phyloP scores from a whole-genome alignment of 2,888 invertebrate genomes.

The Tuberolachnus salignus region DNA sequence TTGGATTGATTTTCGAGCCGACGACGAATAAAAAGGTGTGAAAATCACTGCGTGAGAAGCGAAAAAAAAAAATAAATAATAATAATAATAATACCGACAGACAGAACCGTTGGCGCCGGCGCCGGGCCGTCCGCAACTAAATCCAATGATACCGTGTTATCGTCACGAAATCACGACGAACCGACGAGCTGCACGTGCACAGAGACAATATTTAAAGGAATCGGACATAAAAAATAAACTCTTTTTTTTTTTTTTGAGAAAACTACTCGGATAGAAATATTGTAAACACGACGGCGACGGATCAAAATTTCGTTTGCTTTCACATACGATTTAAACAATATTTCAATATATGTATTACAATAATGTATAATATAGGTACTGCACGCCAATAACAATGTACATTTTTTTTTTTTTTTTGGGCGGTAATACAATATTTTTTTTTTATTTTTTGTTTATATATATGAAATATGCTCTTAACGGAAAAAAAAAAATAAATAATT shows the following conservation, averaged over 20 bases:
- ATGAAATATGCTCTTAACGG: neutral
- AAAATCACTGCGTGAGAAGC: constrained; percentile 44
- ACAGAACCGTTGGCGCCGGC: constrained; percentile 33
- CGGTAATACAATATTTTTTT: neutral
- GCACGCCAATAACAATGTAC: no score
- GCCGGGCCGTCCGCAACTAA: constrained; percentile 47
- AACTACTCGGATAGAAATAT: no score
- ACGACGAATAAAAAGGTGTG: constrained; percentile 49
- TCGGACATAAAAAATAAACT: neutral
- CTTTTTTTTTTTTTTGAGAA: constrained; percentile 5
- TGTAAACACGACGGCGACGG: neutral
- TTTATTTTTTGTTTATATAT: constrained; percentile 12
- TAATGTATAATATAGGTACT: no score
- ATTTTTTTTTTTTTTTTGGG: no score
- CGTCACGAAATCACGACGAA: constrained; percentile 42
- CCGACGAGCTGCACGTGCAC: neutral
- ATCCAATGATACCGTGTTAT: constrained; percentile 46
- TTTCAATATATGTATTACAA: no score
- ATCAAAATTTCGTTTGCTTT: constrained; percentile 19
- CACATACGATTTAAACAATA: no score
- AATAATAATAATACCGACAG: constrained; percentile 32
- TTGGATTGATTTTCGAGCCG: constrained; percentile 35
- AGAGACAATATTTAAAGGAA: constrained; percentile 20
- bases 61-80: constrained; percentile 7
- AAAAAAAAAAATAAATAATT: no score